phyloP scores from a whole-genome alignment of 2,113 vertebrate genomes.

The Gasterosteus nipponicus region DNA sequence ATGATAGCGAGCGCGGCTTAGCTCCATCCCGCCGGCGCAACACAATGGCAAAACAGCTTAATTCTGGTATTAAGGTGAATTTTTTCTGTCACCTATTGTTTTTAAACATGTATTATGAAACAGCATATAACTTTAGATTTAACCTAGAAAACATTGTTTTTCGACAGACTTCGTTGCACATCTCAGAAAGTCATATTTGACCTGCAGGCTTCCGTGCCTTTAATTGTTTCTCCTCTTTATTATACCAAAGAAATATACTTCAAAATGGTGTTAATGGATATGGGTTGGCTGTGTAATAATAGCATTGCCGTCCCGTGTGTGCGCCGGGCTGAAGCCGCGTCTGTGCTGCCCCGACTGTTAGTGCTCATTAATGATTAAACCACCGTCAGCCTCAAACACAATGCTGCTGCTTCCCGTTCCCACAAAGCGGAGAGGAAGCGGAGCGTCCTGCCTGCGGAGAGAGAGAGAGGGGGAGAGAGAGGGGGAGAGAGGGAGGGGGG shows the following conservation, averaged over 20 bases:
- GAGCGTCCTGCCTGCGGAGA: conserved; percentile 62
- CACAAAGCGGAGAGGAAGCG: conserved; percentile 73
- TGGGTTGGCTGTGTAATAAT: conserved; percentile 26
- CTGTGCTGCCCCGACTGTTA: conserved; percentile 46
- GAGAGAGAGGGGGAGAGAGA: conserved; percentile 2
- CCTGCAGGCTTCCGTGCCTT: background rate
- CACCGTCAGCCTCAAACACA: conserved; percentile 66
- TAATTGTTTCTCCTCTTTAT: background rate
- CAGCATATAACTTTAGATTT: too few relatives aligned
- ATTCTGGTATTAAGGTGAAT: too few relatives aligned
- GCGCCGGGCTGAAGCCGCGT: conserved; percentile 38
- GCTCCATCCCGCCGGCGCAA: too few relatives aligned
- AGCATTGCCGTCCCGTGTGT: conserved; percentile 53
- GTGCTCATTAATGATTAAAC: conserved; percentile 77
- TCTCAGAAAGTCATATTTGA: background rate
- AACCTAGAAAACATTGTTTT: background rate
- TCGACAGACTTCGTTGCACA: background rate
- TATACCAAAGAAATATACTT: conserved; percentile 12
- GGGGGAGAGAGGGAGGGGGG: background rate
- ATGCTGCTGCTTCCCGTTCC: conserved; percentile 76
- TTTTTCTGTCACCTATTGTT: too few relatives aligned
- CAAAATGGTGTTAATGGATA: conserved; percentile 1
- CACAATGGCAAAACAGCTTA: background rate
- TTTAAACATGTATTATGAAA: too few relatives aligned
- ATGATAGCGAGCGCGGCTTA: too few relatives aligned